phyloP scores from a whole-genome alignment of 2,888 invertebrate genomes.

The Ornithoptera alexandrae region DNA sequence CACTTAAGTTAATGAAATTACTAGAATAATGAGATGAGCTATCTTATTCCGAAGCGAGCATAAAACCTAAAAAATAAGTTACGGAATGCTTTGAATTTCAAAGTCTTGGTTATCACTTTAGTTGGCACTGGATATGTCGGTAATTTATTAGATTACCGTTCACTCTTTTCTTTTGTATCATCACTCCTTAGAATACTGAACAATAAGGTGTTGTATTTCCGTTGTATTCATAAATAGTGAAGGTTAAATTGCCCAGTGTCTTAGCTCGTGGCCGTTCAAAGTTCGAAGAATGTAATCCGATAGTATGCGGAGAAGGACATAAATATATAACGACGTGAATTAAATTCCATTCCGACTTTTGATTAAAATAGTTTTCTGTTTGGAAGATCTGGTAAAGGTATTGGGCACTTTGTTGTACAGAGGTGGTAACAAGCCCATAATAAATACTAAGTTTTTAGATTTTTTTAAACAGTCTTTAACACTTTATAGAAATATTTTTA shows the following conservation, averaged over 20 bases:
- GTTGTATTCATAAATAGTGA: constrained; percentile 1
- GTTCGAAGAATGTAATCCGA: constrained; percentile 16
- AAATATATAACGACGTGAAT: constrained; percentile 15
- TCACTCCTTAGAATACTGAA: background rate
- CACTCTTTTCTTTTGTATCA: background rate
- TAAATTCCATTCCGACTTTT: constrained; percentile 24
- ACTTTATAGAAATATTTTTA: too few relatives aligned
- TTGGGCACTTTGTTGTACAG: constrained; percentile 4
- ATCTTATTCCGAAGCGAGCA: background rate
- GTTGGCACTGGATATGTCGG: background rate
- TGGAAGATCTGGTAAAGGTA: constrained; percentile 11
- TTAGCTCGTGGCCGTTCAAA: background rate
- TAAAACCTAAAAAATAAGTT: background rate
- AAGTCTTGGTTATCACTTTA: background rate
- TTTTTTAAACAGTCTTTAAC: background rate
- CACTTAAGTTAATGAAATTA: background rate
- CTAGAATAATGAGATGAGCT: background rate
- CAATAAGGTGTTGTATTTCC: background rate
- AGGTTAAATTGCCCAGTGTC: constrained; percentile 6
- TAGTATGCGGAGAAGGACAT: background rate
- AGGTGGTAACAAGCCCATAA: background rate
- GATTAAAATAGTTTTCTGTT: constrained; percentile 27
- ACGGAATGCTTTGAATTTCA: background rate
- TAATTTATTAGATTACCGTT: background rate
- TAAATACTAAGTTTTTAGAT: background rate